Conservation (phyloP, 2,888 invertebrate species). For the Actias luna region DNA sequence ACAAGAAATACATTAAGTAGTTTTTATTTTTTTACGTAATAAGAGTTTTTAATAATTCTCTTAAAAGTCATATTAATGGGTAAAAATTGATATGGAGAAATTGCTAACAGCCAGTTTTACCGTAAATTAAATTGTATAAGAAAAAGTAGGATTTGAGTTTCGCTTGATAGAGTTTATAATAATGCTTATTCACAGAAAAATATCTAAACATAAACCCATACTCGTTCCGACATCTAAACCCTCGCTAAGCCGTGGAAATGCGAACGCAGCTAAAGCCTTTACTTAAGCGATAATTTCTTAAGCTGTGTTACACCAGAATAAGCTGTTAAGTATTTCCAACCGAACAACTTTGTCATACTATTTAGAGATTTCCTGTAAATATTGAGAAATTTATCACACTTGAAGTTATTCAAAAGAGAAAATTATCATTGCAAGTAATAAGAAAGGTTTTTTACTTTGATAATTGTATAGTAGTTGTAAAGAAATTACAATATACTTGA, state of each 20-base stretch:
- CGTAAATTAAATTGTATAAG: too few species aligned
- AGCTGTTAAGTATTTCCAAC: background rate
- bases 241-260: conserved; percentile 10
- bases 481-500: too few species aligned
- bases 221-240: conserved; percentile 3
- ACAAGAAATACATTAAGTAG: too few species aligned
- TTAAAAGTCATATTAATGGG: too few species aligned
- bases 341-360: background rate
- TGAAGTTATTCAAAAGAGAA: background rate
- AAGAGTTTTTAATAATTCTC: too few species aligned
- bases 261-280: conserved; percentile 14
- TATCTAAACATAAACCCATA: background rate
- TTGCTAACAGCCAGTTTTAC: too few species aligned
- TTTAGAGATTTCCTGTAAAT: background rate
- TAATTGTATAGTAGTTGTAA: too few species aligned
- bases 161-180: background rate
- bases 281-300: conserved; percentile 23
- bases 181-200: conserved; percentile 1
- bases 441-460: background rate
- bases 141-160: background rate
- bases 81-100: too few species aligned
- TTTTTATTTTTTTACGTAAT: too few species aligned
- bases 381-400: background rate
- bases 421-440: too few species aligned
- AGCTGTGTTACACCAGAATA: conserved; percentile 11